These are phyloP conservation scores for Cynodonichthys magdalenae DNA, from an alignment of 2,797 vertebrate genomes.

Conservation along the genomic window DNA sequence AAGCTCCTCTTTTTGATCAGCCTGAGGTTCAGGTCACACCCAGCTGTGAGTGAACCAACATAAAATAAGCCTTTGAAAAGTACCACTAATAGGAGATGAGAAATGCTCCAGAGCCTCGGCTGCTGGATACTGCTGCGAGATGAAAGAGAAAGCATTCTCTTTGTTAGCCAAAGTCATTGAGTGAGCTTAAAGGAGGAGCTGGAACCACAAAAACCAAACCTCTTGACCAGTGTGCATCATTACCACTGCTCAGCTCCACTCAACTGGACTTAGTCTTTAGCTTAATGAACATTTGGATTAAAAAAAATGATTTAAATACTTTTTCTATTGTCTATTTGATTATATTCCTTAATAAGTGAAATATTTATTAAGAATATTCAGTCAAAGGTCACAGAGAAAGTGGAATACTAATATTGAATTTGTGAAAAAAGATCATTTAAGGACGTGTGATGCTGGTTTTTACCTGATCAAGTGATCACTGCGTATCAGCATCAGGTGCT, in stretches of 20 bases:
- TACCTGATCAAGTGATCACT: slow-evolving; percentile 95
- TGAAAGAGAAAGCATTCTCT: slow-evolving; percentile 79
- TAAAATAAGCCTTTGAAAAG: slow-evolving; percentile 77
- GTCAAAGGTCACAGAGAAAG: not conserved
- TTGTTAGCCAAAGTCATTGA: slow-evolving; percentile 77
- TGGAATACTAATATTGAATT: not conserved
- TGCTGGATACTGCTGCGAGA: slow-evolving; percentile 69
- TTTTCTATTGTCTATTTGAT: no score
- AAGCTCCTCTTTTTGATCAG: slow-evolving; percentile 73
- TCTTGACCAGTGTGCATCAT: slow-evolving; percentile 39
- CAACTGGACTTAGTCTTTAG: slow-evolving; percentile 23
- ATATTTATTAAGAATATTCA: not conserved
- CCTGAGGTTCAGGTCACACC: slow-evolving; percentile 65
- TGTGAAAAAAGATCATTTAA: not conserved
- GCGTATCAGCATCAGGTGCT: slow-evolving; percentile 94
- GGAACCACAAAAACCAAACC: slow-evolving; percentile 42
- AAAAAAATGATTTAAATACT: slow-evolving; percentile 10
- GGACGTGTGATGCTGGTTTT: slow-evolving; percentile 40
- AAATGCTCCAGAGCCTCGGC: slow-evolving; percentile 55
- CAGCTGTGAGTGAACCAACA: slow-evolving; percentile 66
- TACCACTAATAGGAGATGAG: slow-evolving; percentile 64
- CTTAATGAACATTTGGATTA: slow-evolving; percentile 1
- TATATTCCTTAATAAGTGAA: no score
- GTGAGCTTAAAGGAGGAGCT: slow-evolving; percentile 39
- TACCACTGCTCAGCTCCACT: slow-evolving; percentile 18